Evolutionary conservation across 2,113 vertebrate genomes (phyloP), one percentile per base, ranked within the genome.

Genomic region (Morone chrysops): DNA sequence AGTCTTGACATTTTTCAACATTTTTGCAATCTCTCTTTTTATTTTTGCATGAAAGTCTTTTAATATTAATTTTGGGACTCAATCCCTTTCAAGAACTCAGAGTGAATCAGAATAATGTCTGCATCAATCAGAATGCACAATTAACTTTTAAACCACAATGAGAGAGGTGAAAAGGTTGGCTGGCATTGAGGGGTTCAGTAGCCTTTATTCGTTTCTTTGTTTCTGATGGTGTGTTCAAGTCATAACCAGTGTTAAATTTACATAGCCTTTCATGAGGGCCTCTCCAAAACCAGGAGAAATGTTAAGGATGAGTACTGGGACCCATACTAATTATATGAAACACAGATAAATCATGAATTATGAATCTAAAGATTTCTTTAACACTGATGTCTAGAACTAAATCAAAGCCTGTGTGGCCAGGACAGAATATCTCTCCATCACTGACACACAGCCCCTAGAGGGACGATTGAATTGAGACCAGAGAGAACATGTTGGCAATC

Each of bases 361-460:
- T 22, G 20, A 70, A 45, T 45, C 9, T 6, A 74, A 45, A n/a
- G 31, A 40, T 50, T 6, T 25, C 41, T 50, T 57, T 17, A 59
- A 63, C 3, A 7, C 12, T 53, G 6, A 57, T 60, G 14, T 36
- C n/a, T 3, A 50, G 18, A 31, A 31, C 40, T 47, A 48, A 75
- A 84, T 76, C 6, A 70, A 67, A 57, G 20, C 20, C 53, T 59
- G 12, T 51, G 5, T 13, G 13, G n/a, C 4, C 18, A 82, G n/a
- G 8, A 25, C 4, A 77, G 8, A 73, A 40, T 43, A 25, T 53
- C 4, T 73, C n/a, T 65, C 11, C 14, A 53, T 61, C 7, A 50
- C 2, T 47, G 59, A 47, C 48, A 50, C 13, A 69, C n/a, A 62
- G 22, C 20, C 6, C 31, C 22, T 2, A 68, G 11, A 74, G 57